phyloP scores from a whole-genome alignment of 2,888 invertebrate species.

The Sphinx pinastri region DNA sequence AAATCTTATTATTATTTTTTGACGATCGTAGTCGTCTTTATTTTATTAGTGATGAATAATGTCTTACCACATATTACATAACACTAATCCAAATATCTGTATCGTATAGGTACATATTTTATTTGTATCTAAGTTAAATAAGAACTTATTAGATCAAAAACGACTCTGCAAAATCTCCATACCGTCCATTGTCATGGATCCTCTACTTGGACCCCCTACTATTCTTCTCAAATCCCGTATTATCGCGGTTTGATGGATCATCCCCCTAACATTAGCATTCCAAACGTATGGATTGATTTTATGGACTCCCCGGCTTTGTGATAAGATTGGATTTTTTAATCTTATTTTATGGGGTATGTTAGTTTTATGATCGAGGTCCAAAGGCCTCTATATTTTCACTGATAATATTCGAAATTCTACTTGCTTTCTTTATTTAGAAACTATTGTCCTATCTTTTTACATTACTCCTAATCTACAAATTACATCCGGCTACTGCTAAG shows the following conservation, averaged over 20 bases:
- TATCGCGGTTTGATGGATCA: conserved; percentile 72
- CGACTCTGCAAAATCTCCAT: neutral
- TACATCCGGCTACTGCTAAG: too few relatives aligned
- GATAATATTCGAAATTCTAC: neutral
- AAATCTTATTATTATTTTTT: too few relatives aligned
- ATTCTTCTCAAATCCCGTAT: conserved; percentile 45
- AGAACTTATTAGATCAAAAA: too few relatives aligned
- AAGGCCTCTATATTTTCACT: neutral
- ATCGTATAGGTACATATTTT: too few relatives aligned
- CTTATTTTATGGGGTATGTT: conserved; percentile 14
- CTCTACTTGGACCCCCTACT: conserved; percentile 24
- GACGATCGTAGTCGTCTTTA: too few relatives aligned
- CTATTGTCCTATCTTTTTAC: neutral
- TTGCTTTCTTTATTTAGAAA: neutral
- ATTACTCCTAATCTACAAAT: too few relatives aligned
- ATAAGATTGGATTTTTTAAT: conserved; percentile 23
- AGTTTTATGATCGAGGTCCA: conserved; percentile 2
- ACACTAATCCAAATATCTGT: too few relatives aligned
- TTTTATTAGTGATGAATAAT: too few relatives aligned
- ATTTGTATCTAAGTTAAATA: too few relatives aligned
- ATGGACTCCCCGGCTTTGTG: conserved; percentile 47
- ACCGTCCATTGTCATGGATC: neutral
- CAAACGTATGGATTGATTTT: conserved; percentile 67
- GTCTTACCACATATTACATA: too few relatives aligned
- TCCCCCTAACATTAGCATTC: conserved; percentile 50